phyloP scores from a whole-genome alignment of 2,797 vertebrate species.

The Alcedo atthis region DNA sequence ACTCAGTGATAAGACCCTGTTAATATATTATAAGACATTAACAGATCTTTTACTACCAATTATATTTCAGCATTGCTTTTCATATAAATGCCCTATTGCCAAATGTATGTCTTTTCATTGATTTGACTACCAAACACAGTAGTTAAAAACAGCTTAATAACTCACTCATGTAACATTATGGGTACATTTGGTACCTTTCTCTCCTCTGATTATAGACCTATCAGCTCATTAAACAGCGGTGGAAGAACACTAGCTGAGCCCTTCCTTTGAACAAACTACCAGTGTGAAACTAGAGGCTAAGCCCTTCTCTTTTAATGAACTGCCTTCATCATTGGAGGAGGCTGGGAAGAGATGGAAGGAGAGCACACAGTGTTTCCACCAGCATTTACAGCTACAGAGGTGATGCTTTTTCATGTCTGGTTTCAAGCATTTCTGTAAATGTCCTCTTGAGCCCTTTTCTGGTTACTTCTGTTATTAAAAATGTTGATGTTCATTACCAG shows the following conservation, averaged over 20 bases:
- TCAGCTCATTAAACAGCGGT: constrained; percentile 73
- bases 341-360: background rate
- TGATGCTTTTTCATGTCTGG: background rate
- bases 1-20: constrained; percentile 8
- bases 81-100: constrained; percentile 38
- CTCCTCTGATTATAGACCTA: constrained; percentile 49
- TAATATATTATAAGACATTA: constrained; percentile 57
- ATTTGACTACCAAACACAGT: constrained; percentile 14
- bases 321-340: background rate
- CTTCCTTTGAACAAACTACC: constrained; percentile 64
- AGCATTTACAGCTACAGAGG: constrained; percentile 1
- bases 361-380: background rate
- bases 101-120: constrained; percentile 54
- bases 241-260: constrained; percentile 52
- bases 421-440: constrained; percentile 37
- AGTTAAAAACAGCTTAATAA: constrained; percentile 73
- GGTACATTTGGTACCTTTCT: constrained; percentile 67
- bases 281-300: constrained; percentile 56
- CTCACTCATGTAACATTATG: constrained; percentile 61
- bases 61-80: constrained; percentile 66
- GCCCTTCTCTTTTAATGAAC: constrained; percentile 50
- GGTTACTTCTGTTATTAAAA: constrained; percentile 9
- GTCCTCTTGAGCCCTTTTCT: background rate
- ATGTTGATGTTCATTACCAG: background rate
- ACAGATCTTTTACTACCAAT: constrained; percentile 65